These are phyloP conservation scores for Triplophysa rosa DNA, from an alignment of 2,113 vertebrate genomes.

Conservation along the genomic window DNA sequence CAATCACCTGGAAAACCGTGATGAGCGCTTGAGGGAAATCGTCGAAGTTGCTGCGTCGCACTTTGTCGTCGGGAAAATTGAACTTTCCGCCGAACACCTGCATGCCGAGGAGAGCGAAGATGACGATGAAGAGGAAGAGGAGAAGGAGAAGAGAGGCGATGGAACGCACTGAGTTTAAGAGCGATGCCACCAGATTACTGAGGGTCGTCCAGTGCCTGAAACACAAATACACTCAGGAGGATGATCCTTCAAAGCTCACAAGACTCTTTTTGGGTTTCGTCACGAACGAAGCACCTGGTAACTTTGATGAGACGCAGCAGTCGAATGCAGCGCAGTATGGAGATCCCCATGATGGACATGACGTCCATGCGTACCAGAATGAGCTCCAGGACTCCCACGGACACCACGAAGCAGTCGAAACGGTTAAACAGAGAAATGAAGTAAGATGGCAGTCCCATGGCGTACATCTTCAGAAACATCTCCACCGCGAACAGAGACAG, in stretches of 20 bases:
- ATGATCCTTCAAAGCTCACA: background rate
- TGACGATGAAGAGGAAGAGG: conserved; percentile 90
- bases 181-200: conserved; percentile 88
- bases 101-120: conserved; percentile 89
- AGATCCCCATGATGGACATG: conserved; percentile 87
- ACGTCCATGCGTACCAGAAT: conserved; percentile 80
- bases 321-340: conserved; percentile 89
- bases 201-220: conserved; percentile 88
- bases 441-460: conserved; percentile 85
- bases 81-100: conserved; percentile 93
- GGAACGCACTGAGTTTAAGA: conserved; percentile 89
- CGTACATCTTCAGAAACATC: conserved; percentile 94
- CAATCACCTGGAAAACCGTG: conserved; percentile 89
- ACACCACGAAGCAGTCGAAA: conserved; percentile 94
- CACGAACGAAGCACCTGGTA: conserved; percentile 76
- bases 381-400: conserved; percentile 83
- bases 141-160: conserved; percentile 90
- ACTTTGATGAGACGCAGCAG: conserved; percentile 90
- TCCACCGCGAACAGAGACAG: conserved; percentile 84
- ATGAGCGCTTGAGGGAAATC: conserved; percentile 93
- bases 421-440: conserved; percentile 95
- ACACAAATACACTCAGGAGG: conserved; percentile 20
- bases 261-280: background rate
- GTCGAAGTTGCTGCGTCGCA: conserved; percentile 89
- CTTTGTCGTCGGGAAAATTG: conserved; percentile 81